Evolutionary conservation across 1,140 invertebrate genomes (phyloP).

Genomic region (Argopecten irradians): DNA sequence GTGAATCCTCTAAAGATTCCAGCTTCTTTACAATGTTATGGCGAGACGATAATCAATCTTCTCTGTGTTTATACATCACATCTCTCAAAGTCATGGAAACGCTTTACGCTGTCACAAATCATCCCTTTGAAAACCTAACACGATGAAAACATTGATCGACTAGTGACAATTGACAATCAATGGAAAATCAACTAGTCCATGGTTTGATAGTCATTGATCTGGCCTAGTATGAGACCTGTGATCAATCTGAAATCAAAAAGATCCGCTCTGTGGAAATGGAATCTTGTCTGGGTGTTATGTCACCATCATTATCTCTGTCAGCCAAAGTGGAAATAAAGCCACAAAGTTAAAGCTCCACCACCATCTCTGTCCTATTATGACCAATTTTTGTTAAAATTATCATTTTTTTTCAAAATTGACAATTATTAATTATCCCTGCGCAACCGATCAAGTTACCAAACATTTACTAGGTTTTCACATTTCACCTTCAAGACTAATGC

Average conservation of each 20-base stretch:
- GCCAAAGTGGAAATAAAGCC: background rate
- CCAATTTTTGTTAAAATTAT: too few species aligned
- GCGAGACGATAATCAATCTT: background rate
- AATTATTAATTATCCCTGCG: too few species aligned
- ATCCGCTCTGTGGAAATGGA: background rate
- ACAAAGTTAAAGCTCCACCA: background rate
- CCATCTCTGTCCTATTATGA: too few species aligned
- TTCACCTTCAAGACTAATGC: too few species aligned
- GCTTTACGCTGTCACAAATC: background rate
- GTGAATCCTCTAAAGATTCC: background rate
- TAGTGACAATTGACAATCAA: constrained; percentile 2
- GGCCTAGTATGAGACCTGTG: background rate
- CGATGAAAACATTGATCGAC: constrained; percentile 9
- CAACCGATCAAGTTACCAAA: too few species aligned
- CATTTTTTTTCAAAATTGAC: too few species aligned
- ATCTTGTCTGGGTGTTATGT: background rate
- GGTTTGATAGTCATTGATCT: constrained; percentile 22
- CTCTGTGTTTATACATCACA: background rate
- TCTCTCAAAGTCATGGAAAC: background rate
- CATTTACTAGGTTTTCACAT: too few species aligned
- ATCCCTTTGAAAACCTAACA: constrained; percentile 1
- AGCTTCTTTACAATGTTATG: background rate
- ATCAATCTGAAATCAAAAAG: background rate
- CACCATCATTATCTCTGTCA: background rate
- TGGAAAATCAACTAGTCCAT: constrained; percentile 17